Conservation (phyloP, 92 coral and sea anemone species). For the Bergia sp. region DNA sequence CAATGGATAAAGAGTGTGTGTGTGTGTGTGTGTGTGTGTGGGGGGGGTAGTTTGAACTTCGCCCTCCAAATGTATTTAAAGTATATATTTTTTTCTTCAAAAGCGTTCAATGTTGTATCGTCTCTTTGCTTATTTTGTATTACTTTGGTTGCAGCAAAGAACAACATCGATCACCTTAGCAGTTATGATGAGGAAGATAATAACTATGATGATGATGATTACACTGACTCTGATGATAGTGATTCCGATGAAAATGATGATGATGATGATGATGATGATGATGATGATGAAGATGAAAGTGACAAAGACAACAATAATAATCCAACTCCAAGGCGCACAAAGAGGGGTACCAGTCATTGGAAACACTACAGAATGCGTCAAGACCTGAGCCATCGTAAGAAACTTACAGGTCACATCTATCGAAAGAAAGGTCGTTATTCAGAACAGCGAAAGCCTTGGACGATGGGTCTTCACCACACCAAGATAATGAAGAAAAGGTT, state of each 20-base stretch:
- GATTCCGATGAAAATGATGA: neutral
- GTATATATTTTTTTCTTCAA: no score
- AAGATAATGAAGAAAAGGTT: no score
- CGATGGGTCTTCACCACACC: no score
- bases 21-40: neutral
- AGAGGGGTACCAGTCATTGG: neutral
- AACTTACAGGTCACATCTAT: no score
- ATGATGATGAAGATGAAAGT: neutral
- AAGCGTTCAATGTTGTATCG: neutral
- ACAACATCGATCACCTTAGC: neutral
- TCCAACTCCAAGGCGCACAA: neutral
- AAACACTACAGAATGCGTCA: no score
- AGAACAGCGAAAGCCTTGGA: no score
- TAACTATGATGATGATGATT: neutral
- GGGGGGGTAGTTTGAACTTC: no score
- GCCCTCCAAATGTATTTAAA: no score
- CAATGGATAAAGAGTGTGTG: no score
- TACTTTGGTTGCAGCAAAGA: slow-evolving; percentile 7
- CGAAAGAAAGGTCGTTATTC: no score
- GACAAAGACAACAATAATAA: neutral
- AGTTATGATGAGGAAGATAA: neutral
- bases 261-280: neutral
- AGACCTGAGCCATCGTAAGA: no score
- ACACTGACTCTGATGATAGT: neutral
- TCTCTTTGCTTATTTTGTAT: neutral